Evolutionary conservation across 2,113 vertebrate genomes (phyloP).

Genomic region (human): GRCh38 chr5:5870001-5870500

Average conservation of each 20-base stretch:
- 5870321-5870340: background rate
- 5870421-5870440: background rate
- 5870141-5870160: too few species aligned
- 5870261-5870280: too few species aligned
- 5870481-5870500: background rate
- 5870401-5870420: background rate
- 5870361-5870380: background rate
- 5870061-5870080: too few species aligned
- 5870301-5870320: background rate
- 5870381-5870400: background rate
- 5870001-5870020: too few species aligned
- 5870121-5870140: background rate
- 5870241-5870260: background rate
- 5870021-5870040: too few species aligned
- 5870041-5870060: too few species aligned
- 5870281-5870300: fast-evolving
- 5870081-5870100: too few species aligned
- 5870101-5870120: too few species aligned
- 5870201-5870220: background rate
- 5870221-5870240: background rate
- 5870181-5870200: too few species aligned
- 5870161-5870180: background rate
- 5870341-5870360: background rate
- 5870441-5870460: background rate
- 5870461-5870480: background rate